Evolutionary conservation across 2,888 invertebrate genomes (phyloP).

Genomic region (Protodeltote pygarga): DNA sequence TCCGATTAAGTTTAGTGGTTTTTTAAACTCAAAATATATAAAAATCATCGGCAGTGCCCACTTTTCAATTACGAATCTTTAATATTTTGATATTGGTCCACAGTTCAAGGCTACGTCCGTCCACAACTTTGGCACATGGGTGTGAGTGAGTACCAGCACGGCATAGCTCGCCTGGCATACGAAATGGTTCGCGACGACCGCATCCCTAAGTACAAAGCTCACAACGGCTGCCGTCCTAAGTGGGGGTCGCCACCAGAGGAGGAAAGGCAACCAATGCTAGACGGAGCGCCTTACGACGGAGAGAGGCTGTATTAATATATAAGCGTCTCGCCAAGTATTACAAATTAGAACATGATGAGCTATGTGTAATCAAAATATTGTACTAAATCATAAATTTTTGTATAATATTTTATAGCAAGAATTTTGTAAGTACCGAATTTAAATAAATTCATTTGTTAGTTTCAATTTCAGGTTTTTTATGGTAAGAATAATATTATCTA

Average conservation of each 20-base stretch:
- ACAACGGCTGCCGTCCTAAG: conserved; percentile 71
- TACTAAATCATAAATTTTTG: too few relatives aligned
- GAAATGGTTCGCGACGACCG: conserved; percentile 75
- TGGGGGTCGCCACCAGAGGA: conserved; percentile 79
- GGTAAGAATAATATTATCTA: too few relatives aligned
- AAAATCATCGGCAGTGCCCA: too few relatives aligned
- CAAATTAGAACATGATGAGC: too few relatives aligned
- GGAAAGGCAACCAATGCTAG: conserved; percentile 72
- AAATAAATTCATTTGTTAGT: too few relatives aligned
- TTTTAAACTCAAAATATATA: too few relatives aligned
- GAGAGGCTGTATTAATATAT: conserved; percentile 70
- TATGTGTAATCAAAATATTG: too few relatives aligned
- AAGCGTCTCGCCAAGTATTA: too few relatives aligned
- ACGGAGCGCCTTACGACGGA: conserved; percentile 72
- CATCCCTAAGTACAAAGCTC: conserved; percentile 68
- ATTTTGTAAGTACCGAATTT: too few relatives aligned
- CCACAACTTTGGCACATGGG: conserved; percentile 72
- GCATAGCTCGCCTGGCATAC: conserved; percentile 76
- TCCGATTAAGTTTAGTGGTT: too few relatives aligned
- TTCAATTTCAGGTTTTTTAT: too few relatives aligned
- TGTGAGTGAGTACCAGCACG: conserved; percentile 71
- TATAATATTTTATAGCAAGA: too few relatives aligned
- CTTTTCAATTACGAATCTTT: not conserved
- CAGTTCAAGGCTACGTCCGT: conserved; percentile 75
- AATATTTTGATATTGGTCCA: not conserved